Base-by-base conservation (phyloP, 2,113 vertebrate genomes). In the Nothocercus julius region DNA sequence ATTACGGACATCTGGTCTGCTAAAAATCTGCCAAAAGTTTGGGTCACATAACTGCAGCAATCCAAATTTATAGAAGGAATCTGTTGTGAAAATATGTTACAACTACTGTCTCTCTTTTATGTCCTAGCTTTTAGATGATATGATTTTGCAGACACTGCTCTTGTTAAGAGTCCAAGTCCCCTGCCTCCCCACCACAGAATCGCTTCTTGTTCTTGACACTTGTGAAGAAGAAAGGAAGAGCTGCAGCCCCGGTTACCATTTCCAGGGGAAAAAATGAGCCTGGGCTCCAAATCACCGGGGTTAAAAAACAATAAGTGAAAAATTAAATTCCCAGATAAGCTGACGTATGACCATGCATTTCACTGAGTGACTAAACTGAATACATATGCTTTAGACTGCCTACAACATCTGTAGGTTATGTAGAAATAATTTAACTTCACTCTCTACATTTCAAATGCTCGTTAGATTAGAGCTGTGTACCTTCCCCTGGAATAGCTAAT, bases 1-100 rank as follows among this genome's bases (percentile, higher is more conserved):
- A 94, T 90, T 94, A 94, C 82, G 97, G 98, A 97, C 98, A 98
- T 98, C 98, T 98, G 98, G 95, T 96, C 96, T 93, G 92, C 63
- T 95, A 92, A 87, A 90, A 82, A 86, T 93, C 96, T 97, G 97
- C 98, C 97, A 97, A 96, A 86, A 92, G 63, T 95, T 96, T 89
- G 80, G 47, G 72, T 79, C 82, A 11, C 89, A 90, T 97, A 87
- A 89, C 86, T 87, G 92, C 92, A 80, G 72, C 93, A 95, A 92
- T 97, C 90, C 95, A 95, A 58, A 94, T 96, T 96, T 95, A 93
- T 92, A 88, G 91, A 45, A 42, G 82, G 73, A 93, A 94, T 90
- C 40, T 69, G 76, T 85, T 96, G 82, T 85, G 91, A 69, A 82
- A 96, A 96, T 54, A 68, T 64, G 88, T 81, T 79, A 79, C 91